Evolutionary conservation across 1,140 invertebrate species (phyloP), one percentile per base, ranked within the genome.

Genomic region (Platyura marginata): DNA sequence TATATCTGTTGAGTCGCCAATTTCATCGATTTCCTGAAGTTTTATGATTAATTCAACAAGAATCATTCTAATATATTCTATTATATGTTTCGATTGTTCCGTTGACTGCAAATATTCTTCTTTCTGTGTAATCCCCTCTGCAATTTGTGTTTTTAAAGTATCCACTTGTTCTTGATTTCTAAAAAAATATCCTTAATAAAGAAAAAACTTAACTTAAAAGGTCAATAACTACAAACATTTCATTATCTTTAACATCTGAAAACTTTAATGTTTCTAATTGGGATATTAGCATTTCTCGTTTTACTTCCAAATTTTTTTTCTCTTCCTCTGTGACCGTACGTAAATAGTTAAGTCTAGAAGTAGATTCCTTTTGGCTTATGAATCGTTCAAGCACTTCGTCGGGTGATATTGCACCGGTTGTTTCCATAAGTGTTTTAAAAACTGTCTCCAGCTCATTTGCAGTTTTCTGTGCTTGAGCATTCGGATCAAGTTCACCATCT

Each of bases 261-360:
- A 82, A 85, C 57, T 82, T 85, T 33, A 74, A 75, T 22, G 70
- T 70, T 49, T 86, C 81, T 20, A 86, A 64, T 56, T 84, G 74
- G 0, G 66, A 66, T 42, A 69, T 67, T n/a, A 83, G 59, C 2
- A 67, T 60, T 37, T 82, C 75, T 41, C 76, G 70, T n/a, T 68
- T 70, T 21, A 66, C 69, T 56, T 85, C 81, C 34, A 85, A 52
- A 21, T 62, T 55, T 34, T 73, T 67, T 52, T 87, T 87, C 50
- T 85, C 75, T 10, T 73, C 65, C 52, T 86, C 82, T 0, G 74
- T 75, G 2, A 67, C 72, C 15, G 67, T 65, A 45, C 79, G 72
- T 46, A 87, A 64, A 49, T 75, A 75, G 39, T 69, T 70, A 4
- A 84, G 57, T 32, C 77, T 69, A 21, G 72, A 65, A 35, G 74